Evolutionary conservation across 2,797 vertebrate genomes (phyloP).

Genomic region (Pangasius larnaudii): DNA sequence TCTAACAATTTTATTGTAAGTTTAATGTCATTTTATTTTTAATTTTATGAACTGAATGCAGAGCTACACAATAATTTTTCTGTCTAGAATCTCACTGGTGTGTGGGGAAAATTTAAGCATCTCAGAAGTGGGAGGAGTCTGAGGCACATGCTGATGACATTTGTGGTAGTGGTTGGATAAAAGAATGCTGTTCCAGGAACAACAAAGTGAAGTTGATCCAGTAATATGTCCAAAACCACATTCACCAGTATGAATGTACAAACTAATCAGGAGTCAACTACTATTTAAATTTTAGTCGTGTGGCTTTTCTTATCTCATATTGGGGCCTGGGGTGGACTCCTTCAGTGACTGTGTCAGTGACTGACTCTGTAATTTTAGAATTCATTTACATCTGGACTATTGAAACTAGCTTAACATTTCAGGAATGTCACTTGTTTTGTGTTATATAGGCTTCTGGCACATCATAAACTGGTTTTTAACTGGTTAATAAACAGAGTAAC

Average conservation of each 20-base stretch:
- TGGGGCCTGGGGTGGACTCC: neutral
- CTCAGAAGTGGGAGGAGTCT: neutral
- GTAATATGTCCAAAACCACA: constrained; percentile 1
- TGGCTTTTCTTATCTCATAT: neutral
- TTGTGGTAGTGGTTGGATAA: neutral
- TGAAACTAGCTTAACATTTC: neutral
- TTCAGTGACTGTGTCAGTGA: neutral
- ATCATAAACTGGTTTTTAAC: neutral
- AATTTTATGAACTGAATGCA: neutral
- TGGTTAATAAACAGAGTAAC: neutral
- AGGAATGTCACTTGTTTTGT: neutral
- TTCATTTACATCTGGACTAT: neutral
- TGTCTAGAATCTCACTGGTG: neutral
- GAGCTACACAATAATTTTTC: neutral
- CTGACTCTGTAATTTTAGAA: neutral
- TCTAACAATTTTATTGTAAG: neutral
- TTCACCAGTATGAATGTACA: constrained; percentile 10
- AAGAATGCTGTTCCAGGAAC: constrained; percentile 23
- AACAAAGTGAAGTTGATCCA: neutral
- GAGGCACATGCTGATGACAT: neutral
- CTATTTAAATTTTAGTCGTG: neutral
- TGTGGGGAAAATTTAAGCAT: neutral
- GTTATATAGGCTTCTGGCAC: neutral
- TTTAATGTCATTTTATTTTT: constrained; percentile 1
- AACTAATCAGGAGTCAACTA: neutral